These are phyloP conservation scores for Pitangus sulphuratus DNA, from an alignment of 2,797 vertebrate species.

Conservation along the genomic window DNA sequence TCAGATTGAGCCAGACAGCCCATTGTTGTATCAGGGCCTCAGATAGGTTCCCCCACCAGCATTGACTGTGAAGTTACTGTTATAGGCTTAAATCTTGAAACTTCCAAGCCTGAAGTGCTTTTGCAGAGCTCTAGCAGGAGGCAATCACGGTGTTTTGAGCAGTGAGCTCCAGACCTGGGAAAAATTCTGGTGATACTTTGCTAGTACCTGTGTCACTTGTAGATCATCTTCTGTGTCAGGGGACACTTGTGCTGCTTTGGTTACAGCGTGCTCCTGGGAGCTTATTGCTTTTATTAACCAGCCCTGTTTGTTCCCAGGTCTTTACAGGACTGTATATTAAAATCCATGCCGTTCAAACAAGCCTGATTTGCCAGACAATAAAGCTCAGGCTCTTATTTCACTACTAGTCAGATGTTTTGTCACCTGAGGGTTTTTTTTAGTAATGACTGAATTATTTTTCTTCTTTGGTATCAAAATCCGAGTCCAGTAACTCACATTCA, in stretches of 20 bases:
- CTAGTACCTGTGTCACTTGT: background rate
- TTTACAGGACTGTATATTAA: background rate
- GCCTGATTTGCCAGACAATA: background rate
- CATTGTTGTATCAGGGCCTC: background rate
- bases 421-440: background rate
- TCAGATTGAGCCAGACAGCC: background rate
- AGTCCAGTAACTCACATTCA: background rate
- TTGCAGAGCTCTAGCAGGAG: background rate
- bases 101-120: background rate
- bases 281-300: background rate
- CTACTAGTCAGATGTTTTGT: background rate
- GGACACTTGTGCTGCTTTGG: background rate
- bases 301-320: background rate
- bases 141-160: background rate
- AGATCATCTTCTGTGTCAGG: background rate
- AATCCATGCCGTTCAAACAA: background rate
- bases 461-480: background rate
- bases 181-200: background rate
- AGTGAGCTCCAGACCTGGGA: background rate
- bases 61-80: background rate
- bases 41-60: fast-evolving
- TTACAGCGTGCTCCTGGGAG: background rate
- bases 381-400: background rate
- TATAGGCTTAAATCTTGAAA: background rate
- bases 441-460: background rate